Conservation (phyloP, 1,140 invertebrate genomes). For the Plutomurus gul region DNA sequence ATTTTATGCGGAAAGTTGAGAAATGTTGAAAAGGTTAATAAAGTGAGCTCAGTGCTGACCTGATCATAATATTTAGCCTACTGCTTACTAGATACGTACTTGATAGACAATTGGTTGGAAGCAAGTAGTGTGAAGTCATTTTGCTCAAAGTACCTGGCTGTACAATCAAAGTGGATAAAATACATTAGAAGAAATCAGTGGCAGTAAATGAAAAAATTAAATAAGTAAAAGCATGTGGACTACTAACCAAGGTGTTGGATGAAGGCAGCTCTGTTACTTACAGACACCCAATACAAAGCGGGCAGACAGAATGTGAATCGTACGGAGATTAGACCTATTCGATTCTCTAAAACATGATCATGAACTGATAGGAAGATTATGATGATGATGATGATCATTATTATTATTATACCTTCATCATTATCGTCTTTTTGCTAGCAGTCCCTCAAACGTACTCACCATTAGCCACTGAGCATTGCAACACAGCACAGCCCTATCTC, state of each 20-base stretch:
- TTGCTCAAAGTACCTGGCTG: no score
- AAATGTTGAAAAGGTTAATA: constrained; percentile 25
- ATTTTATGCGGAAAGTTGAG: constrained; percentile 11
- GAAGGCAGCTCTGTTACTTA: not conserved
- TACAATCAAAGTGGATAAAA: no score
- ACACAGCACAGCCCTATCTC: not conserved
- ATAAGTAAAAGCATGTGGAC: no score
- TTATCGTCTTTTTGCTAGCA: constrained; percentile 17
- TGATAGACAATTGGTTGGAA: no score
- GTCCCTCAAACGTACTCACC: constrained; percentile 5
- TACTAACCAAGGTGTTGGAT: constrained; percentile 20
- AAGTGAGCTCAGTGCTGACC: no score
- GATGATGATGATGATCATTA: constrained; percentile 19
- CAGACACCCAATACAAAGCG: not conserved
- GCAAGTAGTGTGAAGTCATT: not conserved
- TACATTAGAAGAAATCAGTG: constrained; percentile 8
- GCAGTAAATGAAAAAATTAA: no score
- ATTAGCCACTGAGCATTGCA: constrained; percentile 10
- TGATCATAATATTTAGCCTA: no score
- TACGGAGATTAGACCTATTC: not conserved
- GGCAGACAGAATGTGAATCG: not conserved
- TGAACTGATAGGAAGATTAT: constrained; percentile 23
- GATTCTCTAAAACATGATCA: constrained; percentile 18
- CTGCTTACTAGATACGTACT: no score
- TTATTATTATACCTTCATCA: constrained; percentile 24